A percentile compares a stretch with the other conserved stretches of the same genome.
These are phyloP conservation scores for Diabrotica virgifera DNA, from an alignment of 1,140 invertebrate genomes.

Conservation along the genomic window DNA sequence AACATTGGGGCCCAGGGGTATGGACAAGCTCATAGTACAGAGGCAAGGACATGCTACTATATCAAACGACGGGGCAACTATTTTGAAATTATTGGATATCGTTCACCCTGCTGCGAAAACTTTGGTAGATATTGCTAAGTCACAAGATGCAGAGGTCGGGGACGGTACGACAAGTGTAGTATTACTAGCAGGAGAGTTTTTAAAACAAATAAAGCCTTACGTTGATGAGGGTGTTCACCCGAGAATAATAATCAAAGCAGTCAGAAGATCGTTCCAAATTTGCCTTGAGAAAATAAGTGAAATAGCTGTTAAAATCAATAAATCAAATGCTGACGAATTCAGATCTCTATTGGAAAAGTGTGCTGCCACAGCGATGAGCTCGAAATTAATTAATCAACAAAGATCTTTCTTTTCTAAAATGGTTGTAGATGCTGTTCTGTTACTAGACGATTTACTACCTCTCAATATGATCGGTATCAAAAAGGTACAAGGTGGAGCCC, in stretches of 20 bases:
- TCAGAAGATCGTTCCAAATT: conserved; percentile 77
- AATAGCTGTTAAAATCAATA: conserved; percentile 77
- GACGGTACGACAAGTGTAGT: conserved; percentile 98
- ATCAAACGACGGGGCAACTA: conserved; percentile 99
- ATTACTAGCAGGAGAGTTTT: conserved; percentile 89
- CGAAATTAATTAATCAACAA: conserved; percentile 93
- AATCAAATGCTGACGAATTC: conserved; percentile 56
- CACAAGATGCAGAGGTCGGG: conserved; percentile 98
- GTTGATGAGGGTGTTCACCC: conserved; percentile 98
- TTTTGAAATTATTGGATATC: conserved; percentile 95
- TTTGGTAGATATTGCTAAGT: conserved; percentile 98
- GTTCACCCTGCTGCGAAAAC: conserved; percentile 97
- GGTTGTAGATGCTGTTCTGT: conserved; percentile 95
- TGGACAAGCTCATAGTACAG: conserved; percentile 99
- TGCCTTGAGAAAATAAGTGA: conserved; percentile 83
- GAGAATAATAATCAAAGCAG: conserved; percentile 83
- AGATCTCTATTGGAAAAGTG: conserved; percentile 86
- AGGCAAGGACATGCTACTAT: conserved; percentile 87
- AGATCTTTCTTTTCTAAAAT: conserved; percentile 94
- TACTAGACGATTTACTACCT: conserved; percentile 89
- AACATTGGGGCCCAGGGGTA: conserved; percentile 95
- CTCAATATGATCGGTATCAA: conserved; percentile 99
- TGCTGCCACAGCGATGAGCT: conserved; percentile 93
- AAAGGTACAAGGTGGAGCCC: conserved; percentile 93
- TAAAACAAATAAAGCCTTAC: conserved; percentile 93